Evolutionary conservation across 2,113 vertebrate species (phyloP), one percentile per base, ranked within the genome.

Genomic region (Nerophis lumbriciformis): DNA sequence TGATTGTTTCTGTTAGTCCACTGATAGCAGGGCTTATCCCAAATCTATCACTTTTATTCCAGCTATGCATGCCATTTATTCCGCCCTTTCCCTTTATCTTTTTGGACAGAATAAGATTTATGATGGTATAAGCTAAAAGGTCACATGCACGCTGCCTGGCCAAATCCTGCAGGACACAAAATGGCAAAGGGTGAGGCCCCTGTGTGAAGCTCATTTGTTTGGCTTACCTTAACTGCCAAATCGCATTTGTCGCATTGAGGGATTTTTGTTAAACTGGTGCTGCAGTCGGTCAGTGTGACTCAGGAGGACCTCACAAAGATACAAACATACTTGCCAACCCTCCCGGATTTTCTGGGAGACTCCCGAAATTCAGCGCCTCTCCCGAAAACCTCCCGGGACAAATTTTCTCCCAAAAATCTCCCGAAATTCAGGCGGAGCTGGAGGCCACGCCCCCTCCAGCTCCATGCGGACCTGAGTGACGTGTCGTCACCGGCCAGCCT

Each of bases 11-110:
- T 54, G 37, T 68, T n/a, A 38, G 45, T 6, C 21, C 42, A 19
- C 62, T 68, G 63, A 64, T 61, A 56, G 60, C 58, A 58, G 69
- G 42, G 75, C 52, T 55, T 61, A 61, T 74, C 50, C 19, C 42
- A 61, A 54, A 65, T 47, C 65, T 44, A 63, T 65, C 68, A 21
- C 69, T 66, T 61, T 67, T 45, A 19, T 47, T 36, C 8, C 47
- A 68, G 42, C 54, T 60, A 50, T 68, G 44, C 65, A 69, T 61
- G 35, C 53, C 21, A 53, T 76, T 73, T 48, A 57, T 78, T 38
- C 75, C 55, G 63, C 42, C 53, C 52, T 64, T 55, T 28, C 12
- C 59, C 55, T 73, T 83, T 75, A 73, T 78, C 72, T 62, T 12
- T 45, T 63, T 51, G 37, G 65, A 72, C 66, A 68, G 59, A 54